Evolutionary conservation across 2,797 vertebrate genomes (phyloP).

Genomic region (Pitangus sulphuratus): DNA sequence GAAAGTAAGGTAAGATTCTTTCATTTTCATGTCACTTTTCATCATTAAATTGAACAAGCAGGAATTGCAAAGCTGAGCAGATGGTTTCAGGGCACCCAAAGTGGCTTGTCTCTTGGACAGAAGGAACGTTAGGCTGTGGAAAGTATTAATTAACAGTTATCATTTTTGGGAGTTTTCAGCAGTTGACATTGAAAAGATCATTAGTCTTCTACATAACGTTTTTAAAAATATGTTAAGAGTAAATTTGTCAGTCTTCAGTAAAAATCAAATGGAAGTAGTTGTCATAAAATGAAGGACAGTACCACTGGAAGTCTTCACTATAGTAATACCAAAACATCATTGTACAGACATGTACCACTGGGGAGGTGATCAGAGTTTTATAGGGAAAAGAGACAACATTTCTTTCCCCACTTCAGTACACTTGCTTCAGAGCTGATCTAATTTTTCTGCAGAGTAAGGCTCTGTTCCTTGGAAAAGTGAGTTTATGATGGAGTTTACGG

Average conservation of each 20-base stretch:
- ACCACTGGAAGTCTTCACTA: neutral
- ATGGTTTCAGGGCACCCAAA: neutral
- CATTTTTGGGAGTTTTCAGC: neutral
- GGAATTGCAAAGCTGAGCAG: neutral
- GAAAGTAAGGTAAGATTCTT: neutral
- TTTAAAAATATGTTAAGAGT: neutral
- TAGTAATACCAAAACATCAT: rapidly evolving
- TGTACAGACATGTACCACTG: neutral
- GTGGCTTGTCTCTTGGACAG: neutral
- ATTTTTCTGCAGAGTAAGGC: neutral
- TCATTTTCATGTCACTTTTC: neutral
- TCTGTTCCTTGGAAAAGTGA: neutral
- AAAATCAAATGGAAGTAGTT: conserved; percentile 38
- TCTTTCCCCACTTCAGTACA: neutral
- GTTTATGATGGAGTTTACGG: neutral
- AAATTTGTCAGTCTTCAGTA: conserved; percentile 40
- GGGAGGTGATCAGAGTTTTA: neutral
- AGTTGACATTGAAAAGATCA: neutral
- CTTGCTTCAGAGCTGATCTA: neutral
- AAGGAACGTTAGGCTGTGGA: neutral
- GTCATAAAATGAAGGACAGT: neutral
- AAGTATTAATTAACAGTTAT: neutral
- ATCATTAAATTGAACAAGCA: neutral
- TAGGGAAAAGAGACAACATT: neutral
- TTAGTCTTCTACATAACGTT: neutral